Percentiles rank a stretch among this genome's conserved stretches.
Evolutionary conservation across 2,797 vertebrate species (phyloP).

Genomic region (Xenentodon cancila): DNA sequence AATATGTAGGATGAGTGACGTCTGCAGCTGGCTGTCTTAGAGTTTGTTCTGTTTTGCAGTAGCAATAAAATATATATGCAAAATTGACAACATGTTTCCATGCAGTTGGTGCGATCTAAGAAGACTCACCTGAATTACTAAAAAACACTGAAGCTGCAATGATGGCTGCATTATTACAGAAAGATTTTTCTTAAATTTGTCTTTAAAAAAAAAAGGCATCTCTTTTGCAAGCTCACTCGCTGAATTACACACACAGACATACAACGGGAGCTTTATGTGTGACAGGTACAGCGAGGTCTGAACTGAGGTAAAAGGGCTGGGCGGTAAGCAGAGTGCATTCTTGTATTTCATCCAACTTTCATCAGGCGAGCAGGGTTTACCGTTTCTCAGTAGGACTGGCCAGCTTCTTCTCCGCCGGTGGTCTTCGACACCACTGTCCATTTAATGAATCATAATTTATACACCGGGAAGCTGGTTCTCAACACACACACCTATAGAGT

Average conservation of each 20-base stretch:
- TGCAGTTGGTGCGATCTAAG: no score
- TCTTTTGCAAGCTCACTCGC: slow-evolving; percentile 17
- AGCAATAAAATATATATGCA: no score
- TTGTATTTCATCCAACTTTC: slow-evolving; percentile 70
- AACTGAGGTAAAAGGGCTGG: slow-evolving; percentile 20
- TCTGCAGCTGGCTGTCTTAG: no score
- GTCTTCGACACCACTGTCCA: slow-evolving; percentile 47
- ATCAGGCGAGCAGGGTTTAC: slow-evolving; percentile 27
- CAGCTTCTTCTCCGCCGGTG: slow-evolving; percentile 57
- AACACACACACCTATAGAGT: background rate
- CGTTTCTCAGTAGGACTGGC: slow-evolving; percentile 30
- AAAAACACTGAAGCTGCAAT: background rate
- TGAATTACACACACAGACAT: slow-evolving; percentile 27
- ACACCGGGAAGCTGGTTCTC: slow-evolving; percentile 26
- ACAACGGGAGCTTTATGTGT: slow-evolving; percentile 66
- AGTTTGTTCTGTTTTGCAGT: no score
- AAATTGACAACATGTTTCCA: no score
- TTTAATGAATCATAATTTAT: slow-evolving; percentile 37
- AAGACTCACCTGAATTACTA: background rate
- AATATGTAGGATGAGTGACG: no score
- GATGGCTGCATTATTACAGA: background rate
- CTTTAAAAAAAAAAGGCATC: no score
- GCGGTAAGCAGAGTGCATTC: slow-evolving; percentile 57
- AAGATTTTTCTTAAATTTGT: background rate
- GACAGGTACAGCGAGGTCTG: slow-evolving; percentile 65